Evolutionary conservation across 2,888 invertebrate species (phyloP), one percentile per base, ranked within the genome.

Genomic region (Loripinus fragilis): DNA sequence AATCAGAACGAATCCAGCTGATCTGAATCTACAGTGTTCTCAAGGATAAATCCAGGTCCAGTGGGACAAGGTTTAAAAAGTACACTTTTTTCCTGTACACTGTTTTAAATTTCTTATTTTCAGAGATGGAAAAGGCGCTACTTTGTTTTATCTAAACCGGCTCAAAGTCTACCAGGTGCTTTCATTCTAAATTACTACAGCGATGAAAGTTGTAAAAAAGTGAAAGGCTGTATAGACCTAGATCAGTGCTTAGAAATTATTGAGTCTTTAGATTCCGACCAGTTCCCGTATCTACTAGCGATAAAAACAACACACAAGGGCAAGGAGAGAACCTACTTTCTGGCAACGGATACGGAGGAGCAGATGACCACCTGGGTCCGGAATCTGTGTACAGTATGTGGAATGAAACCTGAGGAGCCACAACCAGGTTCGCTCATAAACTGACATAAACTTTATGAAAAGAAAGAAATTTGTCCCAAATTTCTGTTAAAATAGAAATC

Each of bases 301-400:
- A 89, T 93, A 28, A 90, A 90, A 76, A 92, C 93, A 7, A 88
- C 88, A 52, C 90, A 90, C 80, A 90, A 87, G 76, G 85, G 87
- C 50, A 87, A 71, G 97, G 96, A 96, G 85, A 95, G 98, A 87
- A 97, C 96, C 42, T 99, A 98, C 93, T 98, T 97, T 93, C 95
- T 99, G 86, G 98, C 98, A 78, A 98, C 98, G 0, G 98, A 98
- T 88, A 96, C 96, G 42, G 98, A 98, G 92, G 95, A 95, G 65
- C 98, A 98, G 90, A 98, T 99, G 98, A 96, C 96, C 88, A 96
- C 96, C 93, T 99, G 99, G 99, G 98, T 98, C 15, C 96, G 97
- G 91, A 97, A 97, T 80, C 97, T 99, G 86, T 98, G 98, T 93
- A 96, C 96, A 93, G 97, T 98, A 55, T 98, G 98, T 93, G 97